Base-by-base conservation (phyloP, 2,888 invertebrate genomes). In the Notocelia uddmanniana region DNA sequence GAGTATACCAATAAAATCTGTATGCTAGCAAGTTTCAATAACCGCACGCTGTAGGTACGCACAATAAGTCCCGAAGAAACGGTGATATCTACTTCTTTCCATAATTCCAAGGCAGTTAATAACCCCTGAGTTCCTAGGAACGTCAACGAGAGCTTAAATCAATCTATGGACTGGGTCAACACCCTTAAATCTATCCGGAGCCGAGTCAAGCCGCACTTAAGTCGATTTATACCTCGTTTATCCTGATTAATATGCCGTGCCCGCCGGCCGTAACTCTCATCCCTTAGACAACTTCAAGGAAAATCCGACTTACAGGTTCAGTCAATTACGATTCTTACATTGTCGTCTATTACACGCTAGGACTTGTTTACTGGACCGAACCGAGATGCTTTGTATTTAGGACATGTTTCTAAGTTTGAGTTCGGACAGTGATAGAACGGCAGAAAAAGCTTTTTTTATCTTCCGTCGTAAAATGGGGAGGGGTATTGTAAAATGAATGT, bases 51-150 rank as follows among this genome's bases (percentile, higher is more conserved):
- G n/a, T n/a, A n/a, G n/a, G n/a, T n/a, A 37, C 13, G 37, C 3
- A n/a, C n/a, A 45, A n/a, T n/a, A n/a, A 45, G n/a, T 45, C n/a
- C 8, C 8, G 8, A 31, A 45, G n/a, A 45, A 6, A n/a, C n/a
- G 6, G 45, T 8, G 45, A 45, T n/a, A 41, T n/a, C 45, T n/a
- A 45, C n/a, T 45, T n/a, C n/a, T 8, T n/a, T 13, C 8, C n/a
- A 45, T 23, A 41, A 9, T 41, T 5, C 59, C 8, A 59, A 41
- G 41, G 19, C 48, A 62, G 45, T 45, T 45, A 62, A 62, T 31
- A 23, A 34, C 15, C 45, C 45, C n/a, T 60, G 75, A 63, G 69
- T 74, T 26, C 63, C 62, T 57, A 66, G 71, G 76, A 68, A 72
- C 37, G 63, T 69, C 45, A 26, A n/a, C 66, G 21, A 26, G 45